Conservation (phyloP, 2,113 vertebrate genomes). For the Rhizomys pruinosus region DNA sequence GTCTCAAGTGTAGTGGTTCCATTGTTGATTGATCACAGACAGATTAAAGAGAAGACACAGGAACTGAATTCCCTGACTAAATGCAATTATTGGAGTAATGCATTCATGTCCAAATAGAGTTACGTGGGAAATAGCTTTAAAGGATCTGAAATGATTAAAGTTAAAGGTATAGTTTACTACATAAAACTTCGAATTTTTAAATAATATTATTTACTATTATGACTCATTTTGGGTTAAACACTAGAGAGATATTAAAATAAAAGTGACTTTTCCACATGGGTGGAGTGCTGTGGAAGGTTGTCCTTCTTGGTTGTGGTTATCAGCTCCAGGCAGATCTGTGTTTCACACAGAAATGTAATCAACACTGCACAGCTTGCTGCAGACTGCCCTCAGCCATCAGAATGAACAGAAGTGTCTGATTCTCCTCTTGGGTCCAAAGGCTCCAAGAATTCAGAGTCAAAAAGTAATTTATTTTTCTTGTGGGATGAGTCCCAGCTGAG, state of each 20-base stretch:
- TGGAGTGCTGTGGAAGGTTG: neutral
- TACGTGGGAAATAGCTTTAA: neutral
- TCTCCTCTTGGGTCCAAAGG: neutral
- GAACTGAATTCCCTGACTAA: neutral
- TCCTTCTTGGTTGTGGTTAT: conserved; percentile 20
- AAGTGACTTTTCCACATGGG: neutral
- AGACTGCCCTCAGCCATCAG: neutral
- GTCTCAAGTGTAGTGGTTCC: no score
- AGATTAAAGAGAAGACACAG: neutral
- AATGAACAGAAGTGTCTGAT: neutral
- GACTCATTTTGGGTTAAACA: neutral
- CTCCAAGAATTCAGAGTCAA: neutral
- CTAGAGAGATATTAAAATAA: neutral
- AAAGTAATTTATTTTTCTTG: neutral
- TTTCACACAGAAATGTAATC: conserved; percentile 44
- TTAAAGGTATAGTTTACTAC: neutral
- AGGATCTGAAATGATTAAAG: neutral
- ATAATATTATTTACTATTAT: neutral
- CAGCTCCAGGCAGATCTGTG: conserved; percentile 24
- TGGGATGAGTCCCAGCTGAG: no score
- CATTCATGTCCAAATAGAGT: neutral
- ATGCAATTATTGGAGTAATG: neutral
- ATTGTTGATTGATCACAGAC: neutral
- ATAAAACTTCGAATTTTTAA: neutral
- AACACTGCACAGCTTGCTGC: conserved; percentile 42